A percentile compares a stretch with the other conserved stretches of the same genome.
Conservation (phyloP, 1,140 invertebrate genomes). For the Bombus difficillimus region DNA sequence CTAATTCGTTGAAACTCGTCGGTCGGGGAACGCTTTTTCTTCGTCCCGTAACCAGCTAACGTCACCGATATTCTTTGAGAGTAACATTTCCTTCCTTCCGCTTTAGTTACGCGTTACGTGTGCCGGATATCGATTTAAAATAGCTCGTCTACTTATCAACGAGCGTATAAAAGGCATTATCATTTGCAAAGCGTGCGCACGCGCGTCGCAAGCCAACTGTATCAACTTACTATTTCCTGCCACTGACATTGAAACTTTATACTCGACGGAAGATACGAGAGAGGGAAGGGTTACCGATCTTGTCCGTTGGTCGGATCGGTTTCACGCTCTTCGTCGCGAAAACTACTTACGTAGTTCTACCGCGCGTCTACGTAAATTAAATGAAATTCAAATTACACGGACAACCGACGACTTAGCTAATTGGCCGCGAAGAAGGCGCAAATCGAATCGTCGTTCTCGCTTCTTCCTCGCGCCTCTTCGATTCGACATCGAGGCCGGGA, state of each 20-base stretch:
- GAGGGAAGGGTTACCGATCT: conserved; percentile 35
- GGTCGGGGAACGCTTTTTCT: fast-evolving
- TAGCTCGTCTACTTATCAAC: conserved; percentile 6
- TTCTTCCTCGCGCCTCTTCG: neutral
- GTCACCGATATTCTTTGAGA: no score
- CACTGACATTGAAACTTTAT: conserved; percentile 61
- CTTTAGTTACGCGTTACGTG: no score
- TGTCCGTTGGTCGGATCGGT: neutral
- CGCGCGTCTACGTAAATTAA: no score
- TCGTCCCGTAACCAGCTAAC: fast-evolving
- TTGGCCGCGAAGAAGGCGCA: neutral
- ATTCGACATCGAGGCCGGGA: neutral
- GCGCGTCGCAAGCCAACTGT: conserved; percentile 72
- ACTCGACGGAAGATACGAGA: conserved; percentile 1
- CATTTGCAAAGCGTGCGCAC: conserved; percentile 64
- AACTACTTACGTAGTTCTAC: no score
- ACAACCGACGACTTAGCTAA: neutral
- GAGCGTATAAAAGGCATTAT: conserved; percentile 31
- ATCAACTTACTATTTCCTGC: conserved; percentile 67
- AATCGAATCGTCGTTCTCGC: neutral
- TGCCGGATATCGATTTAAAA: neutral
- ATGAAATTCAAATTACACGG: fast-evolving
- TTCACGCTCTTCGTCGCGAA: no score
- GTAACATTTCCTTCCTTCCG: no score
- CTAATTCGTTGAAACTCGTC: no score